Percentiles rank a stretch among this genome's conserved stretches.
Conservation (phyloP, 2,797 vertebrate species). For the Malacoraja senta region DNA sequence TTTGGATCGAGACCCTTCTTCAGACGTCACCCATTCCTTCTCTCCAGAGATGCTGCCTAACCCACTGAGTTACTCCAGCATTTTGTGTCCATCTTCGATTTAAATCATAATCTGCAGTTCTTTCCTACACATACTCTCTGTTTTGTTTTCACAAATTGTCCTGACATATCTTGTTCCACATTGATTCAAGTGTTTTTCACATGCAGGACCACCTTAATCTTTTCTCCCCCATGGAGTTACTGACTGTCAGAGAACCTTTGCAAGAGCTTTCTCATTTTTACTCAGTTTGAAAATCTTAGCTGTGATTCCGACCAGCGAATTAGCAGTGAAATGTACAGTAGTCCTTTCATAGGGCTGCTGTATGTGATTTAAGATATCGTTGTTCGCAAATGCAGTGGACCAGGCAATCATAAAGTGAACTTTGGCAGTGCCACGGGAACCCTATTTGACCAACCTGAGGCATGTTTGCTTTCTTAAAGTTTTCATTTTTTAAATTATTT, state of each 20-base stretch:
- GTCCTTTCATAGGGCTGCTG: background rate
- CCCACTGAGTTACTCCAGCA: too few species aligned
- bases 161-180: background rate
- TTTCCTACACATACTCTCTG: too few species aligned
- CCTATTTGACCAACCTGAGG: background rate
- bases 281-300: background rate
- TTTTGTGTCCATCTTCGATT: too few species aligned
- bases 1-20: too few species aligned
- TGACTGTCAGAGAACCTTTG: background rate
- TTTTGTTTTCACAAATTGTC: background rate
- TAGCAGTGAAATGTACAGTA: background rate
- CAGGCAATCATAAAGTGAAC: background rate
- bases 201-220: too few species aligned
- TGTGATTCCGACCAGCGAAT: background rate
- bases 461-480: conserved; percentile 10
- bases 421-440: background rate
- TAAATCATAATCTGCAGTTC: too few species aligned
- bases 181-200: too few species aligned
- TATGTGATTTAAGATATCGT: background rate
- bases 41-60: too few species aligned
- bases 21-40: too few species aligned
- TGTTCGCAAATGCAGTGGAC: background rate
- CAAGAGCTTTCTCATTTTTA: conserved; percentile 22
- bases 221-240: too few species aligned
- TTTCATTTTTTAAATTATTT: background rate